A percentile compares a stretch with the other conserved stretches of the same genome.
Conservation (phyloP, 2,797 vertebrate species). For the Pseudochirops cupreus region DNA sequence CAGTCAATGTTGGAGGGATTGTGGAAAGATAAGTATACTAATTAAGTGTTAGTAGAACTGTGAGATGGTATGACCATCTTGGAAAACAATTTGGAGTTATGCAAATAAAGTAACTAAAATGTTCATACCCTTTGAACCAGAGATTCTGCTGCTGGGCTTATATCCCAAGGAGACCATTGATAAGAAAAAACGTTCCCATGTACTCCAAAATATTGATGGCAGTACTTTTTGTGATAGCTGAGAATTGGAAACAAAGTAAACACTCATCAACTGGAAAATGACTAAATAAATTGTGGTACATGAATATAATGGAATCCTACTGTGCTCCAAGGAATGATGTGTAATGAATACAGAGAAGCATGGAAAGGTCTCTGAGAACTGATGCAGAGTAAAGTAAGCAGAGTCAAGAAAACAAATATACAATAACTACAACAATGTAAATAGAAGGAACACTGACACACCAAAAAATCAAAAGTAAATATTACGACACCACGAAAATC, state of each 20-base stretch:
- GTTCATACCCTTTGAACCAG: not conserved
- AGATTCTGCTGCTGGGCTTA: not conserved
- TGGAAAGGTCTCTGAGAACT: not conserved
- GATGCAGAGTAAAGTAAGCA: not conserved
- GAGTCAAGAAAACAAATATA: not conserved
- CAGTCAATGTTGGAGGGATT: not conserved
- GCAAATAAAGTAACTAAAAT: not conserved
- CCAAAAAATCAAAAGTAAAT: not conserved
- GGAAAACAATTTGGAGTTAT: not conserved
- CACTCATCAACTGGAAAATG: not conserved
- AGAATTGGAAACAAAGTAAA: not conserved
- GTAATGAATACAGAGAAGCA: not conserved
- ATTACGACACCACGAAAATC: not conserved
- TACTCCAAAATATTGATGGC: not conserved
- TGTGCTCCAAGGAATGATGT: not conserved
- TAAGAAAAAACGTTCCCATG: not conserved
- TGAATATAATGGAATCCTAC: not conserved
- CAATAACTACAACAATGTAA: not conserved
- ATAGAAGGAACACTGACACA: not conserved
- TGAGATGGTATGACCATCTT: not conserved
- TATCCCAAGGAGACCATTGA: not conserved
- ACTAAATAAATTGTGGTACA: not conserved
- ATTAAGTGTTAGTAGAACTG: not conserved
- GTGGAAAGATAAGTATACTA: not conserved
- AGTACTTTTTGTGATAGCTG: not conserved